Percentiles rank a stretch among this genome's conserved stretches.
phyloP scores from a whole-genome alignment of 2,113 vertebrate genomes.

The Cettia cetti region DNA sequence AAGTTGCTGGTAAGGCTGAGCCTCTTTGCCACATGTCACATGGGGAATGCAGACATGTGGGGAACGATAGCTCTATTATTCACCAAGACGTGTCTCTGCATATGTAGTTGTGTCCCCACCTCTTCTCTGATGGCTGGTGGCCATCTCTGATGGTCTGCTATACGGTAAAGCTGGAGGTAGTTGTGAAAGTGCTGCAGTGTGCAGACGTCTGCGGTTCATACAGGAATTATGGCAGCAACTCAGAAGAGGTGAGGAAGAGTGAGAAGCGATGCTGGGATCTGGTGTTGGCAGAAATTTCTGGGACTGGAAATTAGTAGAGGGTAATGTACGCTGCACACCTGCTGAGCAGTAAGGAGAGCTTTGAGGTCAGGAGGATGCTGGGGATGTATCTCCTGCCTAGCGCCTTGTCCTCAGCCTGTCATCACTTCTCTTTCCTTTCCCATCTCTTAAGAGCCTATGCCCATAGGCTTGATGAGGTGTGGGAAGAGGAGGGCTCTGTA shows the following conservation, averaged over 20 bases:
- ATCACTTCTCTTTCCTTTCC: background rate
- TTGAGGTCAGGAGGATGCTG: background rate
- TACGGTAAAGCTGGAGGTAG: background rate
- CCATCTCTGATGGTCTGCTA: background rate
- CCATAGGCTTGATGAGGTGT: background rate
- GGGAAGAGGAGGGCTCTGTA: background rate
- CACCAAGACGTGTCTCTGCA: background rate
- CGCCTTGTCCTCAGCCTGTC: background rate
- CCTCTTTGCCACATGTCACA: background rate
- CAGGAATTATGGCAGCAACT: background rate
- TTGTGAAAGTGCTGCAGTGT: background rate
- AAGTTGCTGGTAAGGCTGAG: background rate
- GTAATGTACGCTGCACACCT: background rate
- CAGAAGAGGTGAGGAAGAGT: background rate
- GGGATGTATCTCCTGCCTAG: background rate
- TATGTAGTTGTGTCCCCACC: background rate
- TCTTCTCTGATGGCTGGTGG: background rate
- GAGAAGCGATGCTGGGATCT: background rate
- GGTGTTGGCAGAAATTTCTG: background rate
- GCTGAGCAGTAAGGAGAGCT: background rate
- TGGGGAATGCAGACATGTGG: background rate
- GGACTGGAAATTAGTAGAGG: background rate
- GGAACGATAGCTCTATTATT: background rate
- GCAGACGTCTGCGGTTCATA: rapidly evolving
- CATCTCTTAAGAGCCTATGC: background rate